Base-by-base conservation (phyloP, 2,797 vertebrate genomes). In the Thamnophis elegans region DNA sequence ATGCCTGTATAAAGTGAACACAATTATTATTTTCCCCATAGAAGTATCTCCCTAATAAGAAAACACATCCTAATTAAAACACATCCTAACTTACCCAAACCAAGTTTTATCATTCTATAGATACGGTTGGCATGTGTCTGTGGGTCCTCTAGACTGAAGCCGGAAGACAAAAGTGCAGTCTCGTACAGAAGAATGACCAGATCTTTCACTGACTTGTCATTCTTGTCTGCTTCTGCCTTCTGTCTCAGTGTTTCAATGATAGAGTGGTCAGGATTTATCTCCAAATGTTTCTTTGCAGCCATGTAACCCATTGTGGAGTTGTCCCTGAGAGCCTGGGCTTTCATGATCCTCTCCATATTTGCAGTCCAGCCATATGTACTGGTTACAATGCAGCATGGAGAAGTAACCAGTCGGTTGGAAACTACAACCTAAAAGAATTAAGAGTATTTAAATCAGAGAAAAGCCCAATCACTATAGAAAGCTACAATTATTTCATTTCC, bases 281-380 rank as follows among this genome's bases (percentile, higher is more conserved):
- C 99, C 62, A 99, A 97, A 59, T 99, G 99, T 54, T 99, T 99
- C 97, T 99, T 99, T 1, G 99, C 99, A 4, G 99, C 99, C 99
- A 99, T 99, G 97, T 99, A 99, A 9, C 99, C 99, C 99, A 99
- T 98, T 0, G 99, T 99, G 26, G 99, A 98, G 97, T 99, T 99
- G 93, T 99, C 99, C 90, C 99, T 97, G 0, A 99, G 93, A 0
- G 99, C 99, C 89, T 99, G 99, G 0, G 99, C 99, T 94, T 99
- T 99, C 99, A 99, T 99, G 96, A 99, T 99, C 92, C 99, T 98
- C 95, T 99, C 99, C 99, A 99, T 99, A 93, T 99, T 99, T 28
- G 99, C 99, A 1, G 98, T 98, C 99, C 99, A 99, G 92, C 99
- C 99, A 0, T 99, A 99, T 0, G 98, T 99, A 95, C 99, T 99